Conservation (phyloP, 2,888 invertebrate genomes). For the Drosophila anomalipes region DNA sequence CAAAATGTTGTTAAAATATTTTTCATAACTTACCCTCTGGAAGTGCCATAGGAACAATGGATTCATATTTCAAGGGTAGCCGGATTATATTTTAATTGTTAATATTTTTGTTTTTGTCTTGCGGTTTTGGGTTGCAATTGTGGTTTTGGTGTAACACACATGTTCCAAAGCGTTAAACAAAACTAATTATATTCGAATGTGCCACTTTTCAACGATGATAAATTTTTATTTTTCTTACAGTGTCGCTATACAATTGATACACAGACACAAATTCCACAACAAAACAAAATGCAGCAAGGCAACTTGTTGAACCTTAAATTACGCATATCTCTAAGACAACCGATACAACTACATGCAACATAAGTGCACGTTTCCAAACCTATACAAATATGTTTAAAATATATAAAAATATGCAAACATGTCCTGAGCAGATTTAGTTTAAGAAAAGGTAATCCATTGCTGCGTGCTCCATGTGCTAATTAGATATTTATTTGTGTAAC, state of each 20-base stretch:
- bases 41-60: not conserved
- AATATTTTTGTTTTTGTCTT: conserved; percentile 11
- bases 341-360: conserved; percentile 27
- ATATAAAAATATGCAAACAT: conserved; percentile 13
- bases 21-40: not conserved
- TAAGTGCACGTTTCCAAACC: conserved; percentile 12
- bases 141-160: conserved; percentile 17
- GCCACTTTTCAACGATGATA: conserved; percentile 35
- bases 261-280: conserved; percentile 24
- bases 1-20: not conserved
- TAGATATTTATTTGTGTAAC: conserved; percentile 41
- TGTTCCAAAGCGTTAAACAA: conserved; percentile 10
- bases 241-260: conserved; percentile 77
- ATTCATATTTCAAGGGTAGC: not conserved
- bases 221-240: conserved; percentile 72
- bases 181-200: conserved; percentile 11
- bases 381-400: conserved; percentile 7
- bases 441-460: conserved; percentile 51
- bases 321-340: conserved; percentile 50
- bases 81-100: not conserved
- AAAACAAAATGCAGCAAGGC: conserved; percentile 53
- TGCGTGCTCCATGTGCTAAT: conserved; percentile 44
- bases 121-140: conserved; percentile 21
- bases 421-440: conserved; percentile 40
- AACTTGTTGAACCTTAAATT: conserved; percentile 56